Evolutionary conservation across 2,888 invertebrate genomes (phyloP).

Genomic region (Hypsopygia costalis): DNA sequence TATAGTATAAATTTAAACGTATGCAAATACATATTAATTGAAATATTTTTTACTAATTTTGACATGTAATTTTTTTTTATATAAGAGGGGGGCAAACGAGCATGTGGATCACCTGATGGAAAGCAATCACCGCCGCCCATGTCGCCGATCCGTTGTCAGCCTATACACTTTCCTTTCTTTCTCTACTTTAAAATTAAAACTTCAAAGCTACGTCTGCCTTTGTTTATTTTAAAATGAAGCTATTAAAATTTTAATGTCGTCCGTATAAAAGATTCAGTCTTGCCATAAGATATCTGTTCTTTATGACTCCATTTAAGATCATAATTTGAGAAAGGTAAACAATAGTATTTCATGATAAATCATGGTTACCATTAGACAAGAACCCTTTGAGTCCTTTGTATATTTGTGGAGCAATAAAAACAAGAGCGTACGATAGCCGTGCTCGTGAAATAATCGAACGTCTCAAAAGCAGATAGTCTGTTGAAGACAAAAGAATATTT

Average conservation of each 20-base stretch:
- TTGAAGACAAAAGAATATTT: slow-evolving; percentile 72
- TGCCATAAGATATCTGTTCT: slow-evolving; percentile 9
- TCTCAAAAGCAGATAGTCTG: slow-evolving; percentile 60
- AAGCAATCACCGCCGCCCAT: too few species aligned
- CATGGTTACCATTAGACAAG: slow-evolving; percentile 39
- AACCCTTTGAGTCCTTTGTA: slow-evolving; percentile 38
- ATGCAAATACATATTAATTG: too few species aligned
- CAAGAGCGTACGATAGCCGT: slow-evolving; percentile 27
- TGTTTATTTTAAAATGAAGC: slow-evolving; percentile 1
- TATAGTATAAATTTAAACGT: too few species aligned
- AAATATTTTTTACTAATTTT: too few species aligned
- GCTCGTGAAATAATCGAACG: slow-evolving; percentile 57
- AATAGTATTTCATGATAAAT: slow-evolving; percentile 40
- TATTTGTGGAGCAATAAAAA: slow-evolving; percentile 54
- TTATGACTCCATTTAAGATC: slow-evolving; percentile 7
- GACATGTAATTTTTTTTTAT: too few species aligned
- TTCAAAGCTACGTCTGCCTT: neutral
- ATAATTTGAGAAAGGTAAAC: slow-evolving; percentile 20
- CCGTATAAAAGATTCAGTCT: neutral
- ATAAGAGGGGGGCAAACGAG: too few species aligned
- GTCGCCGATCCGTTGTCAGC: too few species aligned
- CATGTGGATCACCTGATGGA: too few species aligned
- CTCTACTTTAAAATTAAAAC: neutral
- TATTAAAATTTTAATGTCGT: neutral
- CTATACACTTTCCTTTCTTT: too few species aligned